phyloP scores from a whole-genome alignment of 2,797 vertebrate genomes.

The Spheniscus humboldti region DNA sequence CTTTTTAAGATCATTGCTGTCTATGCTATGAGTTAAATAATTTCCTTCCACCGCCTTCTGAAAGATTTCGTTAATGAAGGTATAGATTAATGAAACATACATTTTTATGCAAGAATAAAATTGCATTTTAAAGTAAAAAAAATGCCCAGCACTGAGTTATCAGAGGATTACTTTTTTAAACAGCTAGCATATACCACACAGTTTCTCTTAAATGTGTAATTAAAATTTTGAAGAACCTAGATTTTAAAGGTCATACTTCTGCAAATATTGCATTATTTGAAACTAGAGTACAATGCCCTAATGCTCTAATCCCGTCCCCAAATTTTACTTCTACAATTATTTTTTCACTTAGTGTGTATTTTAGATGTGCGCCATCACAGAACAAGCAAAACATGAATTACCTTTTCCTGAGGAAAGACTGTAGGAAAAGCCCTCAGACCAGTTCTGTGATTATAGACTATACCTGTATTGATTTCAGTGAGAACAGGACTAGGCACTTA shows the following conservation, averaged over 20 bases:
- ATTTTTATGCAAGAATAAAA: constrained; percentile 3
- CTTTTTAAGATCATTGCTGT: not conserved
- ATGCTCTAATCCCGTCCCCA: not conserved
- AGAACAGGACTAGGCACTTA: not conserved
- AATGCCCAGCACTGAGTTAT: not conserved
- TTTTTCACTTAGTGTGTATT: not conserved
- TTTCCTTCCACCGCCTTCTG: not conserved
- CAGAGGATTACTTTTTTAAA: not conserved
- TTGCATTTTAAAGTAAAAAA: not conserved
- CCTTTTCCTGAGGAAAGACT: not conserved
- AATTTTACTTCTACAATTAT: not conserved
- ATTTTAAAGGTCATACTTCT: not conserved
- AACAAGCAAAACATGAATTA: not conserved
- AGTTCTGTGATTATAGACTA: not conserved
- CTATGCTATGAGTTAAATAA: not conserved
- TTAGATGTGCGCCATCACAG: not conserved
- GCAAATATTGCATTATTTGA: not conserved
- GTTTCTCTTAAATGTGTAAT: not conserved
- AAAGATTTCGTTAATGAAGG: not conserved
- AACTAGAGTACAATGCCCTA: not conserved
- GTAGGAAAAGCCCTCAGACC: not conserved
- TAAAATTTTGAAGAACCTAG: not conserved
- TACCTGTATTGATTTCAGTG: not conserved
- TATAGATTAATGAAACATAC: not conserved
- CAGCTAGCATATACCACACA: not conserved